Evolutionary conservation across 2,797 vertebrate genomes (phyloP).

Genomic region (Perodicticus potto): DNA sequence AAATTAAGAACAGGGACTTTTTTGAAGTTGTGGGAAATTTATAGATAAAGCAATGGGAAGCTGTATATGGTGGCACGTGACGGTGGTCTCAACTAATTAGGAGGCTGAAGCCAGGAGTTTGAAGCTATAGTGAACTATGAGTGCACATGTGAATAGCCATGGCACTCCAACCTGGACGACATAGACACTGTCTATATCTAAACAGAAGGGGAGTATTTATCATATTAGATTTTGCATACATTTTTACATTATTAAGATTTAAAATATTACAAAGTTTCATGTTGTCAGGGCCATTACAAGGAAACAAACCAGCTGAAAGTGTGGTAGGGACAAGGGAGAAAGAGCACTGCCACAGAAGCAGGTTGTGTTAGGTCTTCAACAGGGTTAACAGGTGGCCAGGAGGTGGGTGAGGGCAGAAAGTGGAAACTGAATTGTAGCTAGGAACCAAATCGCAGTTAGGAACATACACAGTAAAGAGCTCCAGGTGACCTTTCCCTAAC

Average conservation of each 20-base stretch:
- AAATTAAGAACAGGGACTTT: neutral
- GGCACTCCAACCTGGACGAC: neutral
- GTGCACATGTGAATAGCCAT: neutral
- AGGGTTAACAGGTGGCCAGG: no score
- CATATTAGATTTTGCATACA: neutral
- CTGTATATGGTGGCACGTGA: neutral
- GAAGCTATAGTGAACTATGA: neutral
- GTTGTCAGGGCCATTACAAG: neutral
- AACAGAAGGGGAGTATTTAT: neutral
- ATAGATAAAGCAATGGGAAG: neutral
- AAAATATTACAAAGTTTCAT: neutral
- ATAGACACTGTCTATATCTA: neutral
- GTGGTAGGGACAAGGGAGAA: neutral
- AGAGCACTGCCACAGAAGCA: neutral
- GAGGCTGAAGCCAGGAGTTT: neutral
- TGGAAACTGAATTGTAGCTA: no score
- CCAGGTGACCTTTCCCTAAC: no score
- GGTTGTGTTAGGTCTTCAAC: no score
- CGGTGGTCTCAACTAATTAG: neutral
- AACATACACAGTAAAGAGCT: no score
- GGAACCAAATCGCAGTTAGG: no score
- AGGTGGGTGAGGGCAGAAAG: no score
- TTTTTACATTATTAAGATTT: constrained; percentile 10
- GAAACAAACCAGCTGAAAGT: neutral
- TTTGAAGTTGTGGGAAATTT: neutral